Evolutionary conservation across 2,888 invertebrate genomes (phyloP).

Genomic region (Esperia sulphurella): DNA sequence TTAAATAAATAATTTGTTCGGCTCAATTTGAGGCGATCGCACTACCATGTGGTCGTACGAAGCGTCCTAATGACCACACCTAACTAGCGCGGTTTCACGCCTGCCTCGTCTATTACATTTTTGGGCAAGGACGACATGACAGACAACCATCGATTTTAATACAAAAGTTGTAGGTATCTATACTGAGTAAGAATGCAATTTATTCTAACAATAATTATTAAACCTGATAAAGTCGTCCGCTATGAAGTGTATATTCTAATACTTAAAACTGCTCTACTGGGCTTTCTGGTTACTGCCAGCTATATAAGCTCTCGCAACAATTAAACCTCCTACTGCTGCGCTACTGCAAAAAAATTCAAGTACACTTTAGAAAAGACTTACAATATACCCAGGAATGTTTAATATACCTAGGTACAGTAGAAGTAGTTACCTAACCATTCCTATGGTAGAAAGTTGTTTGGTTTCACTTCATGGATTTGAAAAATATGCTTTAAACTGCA

Average conservation of each 20-base stretch:
- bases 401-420: no score
- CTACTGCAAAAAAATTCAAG: no score
- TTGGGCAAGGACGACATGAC: background rate
- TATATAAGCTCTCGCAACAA: no score
- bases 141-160: background rate
- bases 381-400: no score
- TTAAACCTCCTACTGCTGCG: no score
- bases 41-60: conserved; percentile 63
- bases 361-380: no score
- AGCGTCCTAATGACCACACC: conserved; percentile 58
- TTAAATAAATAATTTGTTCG: conserved; percentile 77
- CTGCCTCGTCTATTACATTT: conserved; percentile 25
- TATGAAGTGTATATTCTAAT: no score
- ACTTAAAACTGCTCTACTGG: no score
- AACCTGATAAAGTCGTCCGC: no score
- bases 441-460: background rate
- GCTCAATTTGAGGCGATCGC: conserved; percentile 56
- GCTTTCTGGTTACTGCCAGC: no score
- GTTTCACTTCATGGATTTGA: no score
- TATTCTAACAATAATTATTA: background rate
- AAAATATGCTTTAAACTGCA: background rate
- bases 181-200: background rate
- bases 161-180: background rate
- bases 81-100: conserved; percentile 74
- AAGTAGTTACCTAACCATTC: no score